Evolutionary conservation across 2,888 invertebrate species (phyloP).

Genomic region (Trichacis sp.): DNA sequence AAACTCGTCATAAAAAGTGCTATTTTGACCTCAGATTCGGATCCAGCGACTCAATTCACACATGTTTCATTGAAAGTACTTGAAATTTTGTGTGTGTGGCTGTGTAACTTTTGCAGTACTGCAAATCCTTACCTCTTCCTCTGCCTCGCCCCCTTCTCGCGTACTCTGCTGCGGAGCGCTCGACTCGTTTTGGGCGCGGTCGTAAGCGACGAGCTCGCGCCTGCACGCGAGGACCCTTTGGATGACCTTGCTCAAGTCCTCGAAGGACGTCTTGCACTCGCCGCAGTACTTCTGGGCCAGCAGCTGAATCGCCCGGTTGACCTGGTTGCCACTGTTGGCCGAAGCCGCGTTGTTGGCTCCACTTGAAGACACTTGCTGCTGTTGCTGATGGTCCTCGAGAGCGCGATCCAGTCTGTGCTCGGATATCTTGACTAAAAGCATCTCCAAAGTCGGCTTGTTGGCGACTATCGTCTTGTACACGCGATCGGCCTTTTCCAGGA

Average conservation of each 20-base stretch:
- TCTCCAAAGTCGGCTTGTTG: conserved; percentile 91
- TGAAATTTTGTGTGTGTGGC: no score
- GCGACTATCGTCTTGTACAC: conserved; percentile 91
- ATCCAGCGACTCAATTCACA: no score
- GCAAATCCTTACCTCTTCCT: no score
- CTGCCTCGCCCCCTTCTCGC: conserved; percentile 29
- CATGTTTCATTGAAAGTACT: no score
- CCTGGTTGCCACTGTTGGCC: no score
- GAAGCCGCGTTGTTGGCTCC: no score
- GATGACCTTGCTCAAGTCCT: conserved; percentile 91
- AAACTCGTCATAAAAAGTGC: no score
- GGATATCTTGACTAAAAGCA: conserved; percentile 85
- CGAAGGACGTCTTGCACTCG: conserved; percentile 94
- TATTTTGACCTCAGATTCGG: no score
- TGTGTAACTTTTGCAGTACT: no score
- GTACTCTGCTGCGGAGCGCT: conserved; percentile 20
- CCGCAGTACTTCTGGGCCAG: conserved; percentile 95
- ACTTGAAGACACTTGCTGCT: no score
- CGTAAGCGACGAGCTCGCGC: conserved; percentile 91
- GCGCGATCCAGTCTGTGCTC: conserved; percentile 85
- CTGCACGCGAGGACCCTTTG: conserved; percentile 92
- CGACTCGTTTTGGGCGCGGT: conserved; percentile 79
- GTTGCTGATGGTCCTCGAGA: conserved; percentile 65
- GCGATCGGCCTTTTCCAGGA: conserved; percentile 94
- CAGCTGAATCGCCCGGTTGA: conserved; percentile 93